A percentile compares a stretch with the other conserved stretches of the same genome.
Conservation (phyloP, 23 tunicate genomes). For the Phallusia fumigata region DNA sequence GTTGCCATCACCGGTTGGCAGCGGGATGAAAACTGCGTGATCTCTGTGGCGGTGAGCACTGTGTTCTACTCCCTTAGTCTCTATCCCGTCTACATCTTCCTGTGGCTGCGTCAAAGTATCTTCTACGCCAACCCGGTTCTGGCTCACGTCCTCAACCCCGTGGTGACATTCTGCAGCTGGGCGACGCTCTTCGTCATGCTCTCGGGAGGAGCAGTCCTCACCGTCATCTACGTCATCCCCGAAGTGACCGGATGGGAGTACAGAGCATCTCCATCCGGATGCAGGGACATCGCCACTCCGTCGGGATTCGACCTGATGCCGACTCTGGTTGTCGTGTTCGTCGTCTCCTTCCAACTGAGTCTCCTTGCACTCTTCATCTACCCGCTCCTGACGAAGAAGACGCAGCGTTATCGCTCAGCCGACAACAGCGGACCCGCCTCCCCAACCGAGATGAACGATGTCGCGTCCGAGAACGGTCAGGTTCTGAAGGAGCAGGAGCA, state of each 20-base stretch:
- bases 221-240: conserved; percentile 68
- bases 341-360: conserved; percentile 63
- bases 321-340: conserved; percentile 39
- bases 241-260: conserved; percentile 77
- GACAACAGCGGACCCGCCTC: conserved; percentile 8
- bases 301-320: conserved; percentile 67
- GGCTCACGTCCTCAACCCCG: conserved; percentile 79
- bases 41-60: conserved; percentile 68
- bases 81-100: conserved; percentile 76
- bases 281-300: conserved; percentile 46
- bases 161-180: conserved; percentile 65
- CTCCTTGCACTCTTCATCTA: conserved; percentile 76
- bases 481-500: not conserved
- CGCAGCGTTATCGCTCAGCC: conserved; percentile 61
- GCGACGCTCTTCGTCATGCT: conserved; percentile 70
- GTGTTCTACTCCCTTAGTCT: conserved; percentile 80
- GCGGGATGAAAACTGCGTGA: conserved; percentile 43
- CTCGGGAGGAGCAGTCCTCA: conserved; percentile 49
- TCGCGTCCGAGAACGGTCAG: conserved; percentile 22
- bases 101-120: conserved; percentile 91
- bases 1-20: conserved; percentile 69
- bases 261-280: conserved; percentile 59
- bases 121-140: conserved; percentile 91
- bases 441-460: not conserved
- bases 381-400: conserved; percentile 83